Conservation (phyloP, 2,113 vertebrate genomes). For the Bettongia penicillata region DNA sequence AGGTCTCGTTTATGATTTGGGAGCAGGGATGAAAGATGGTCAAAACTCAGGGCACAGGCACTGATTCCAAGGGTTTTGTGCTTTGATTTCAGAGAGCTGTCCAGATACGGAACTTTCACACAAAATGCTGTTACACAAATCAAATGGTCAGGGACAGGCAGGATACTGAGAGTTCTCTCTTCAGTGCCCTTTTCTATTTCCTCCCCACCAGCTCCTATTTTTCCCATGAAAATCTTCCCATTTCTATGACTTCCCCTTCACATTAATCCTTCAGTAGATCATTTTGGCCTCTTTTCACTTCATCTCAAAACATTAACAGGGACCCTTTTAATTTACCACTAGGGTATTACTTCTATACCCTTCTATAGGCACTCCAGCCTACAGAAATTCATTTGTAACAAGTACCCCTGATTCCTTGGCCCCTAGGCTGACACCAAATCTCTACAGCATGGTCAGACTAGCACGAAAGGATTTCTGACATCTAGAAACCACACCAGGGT, state of each 20-base stretch:
- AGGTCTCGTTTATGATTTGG: neutral
- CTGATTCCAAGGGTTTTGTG: neutral
- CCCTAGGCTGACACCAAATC: neutral
- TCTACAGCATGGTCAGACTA: neutral
- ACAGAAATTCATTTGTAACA: neutral
- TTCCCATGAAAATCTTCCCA: neutral
- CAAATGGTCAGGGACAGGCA: neutral
- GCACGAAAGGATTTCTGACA: neutral
- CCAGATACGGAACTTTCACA: neutral
- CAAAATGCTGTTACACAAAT: neutral
- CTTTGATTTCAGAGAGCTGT: neutral
- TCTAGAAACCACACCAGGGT: neutral
- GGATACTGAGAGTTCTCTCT: too few relatives aligned
- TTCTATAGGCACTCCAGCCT: neutral
- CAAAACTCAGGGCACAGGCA: neutral
- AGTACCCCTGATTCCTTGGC: neutral
- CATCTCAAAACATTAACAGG: neutral
- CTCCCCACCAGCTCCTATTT: neutral
- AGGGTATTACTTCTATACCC: neutral
- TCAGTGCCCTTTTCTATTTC: neutral
- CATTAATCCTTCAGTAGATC: neutral
- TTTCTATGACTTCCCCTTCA: neutral
- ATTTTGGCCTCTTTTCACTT: neutral
- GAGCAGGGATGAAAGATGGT: neutral
- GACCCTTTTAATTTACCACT: neutral